Base-by-base conservation (phyloP, 2,888 invertebrate species). In the Pollenia labialis region DNA sequence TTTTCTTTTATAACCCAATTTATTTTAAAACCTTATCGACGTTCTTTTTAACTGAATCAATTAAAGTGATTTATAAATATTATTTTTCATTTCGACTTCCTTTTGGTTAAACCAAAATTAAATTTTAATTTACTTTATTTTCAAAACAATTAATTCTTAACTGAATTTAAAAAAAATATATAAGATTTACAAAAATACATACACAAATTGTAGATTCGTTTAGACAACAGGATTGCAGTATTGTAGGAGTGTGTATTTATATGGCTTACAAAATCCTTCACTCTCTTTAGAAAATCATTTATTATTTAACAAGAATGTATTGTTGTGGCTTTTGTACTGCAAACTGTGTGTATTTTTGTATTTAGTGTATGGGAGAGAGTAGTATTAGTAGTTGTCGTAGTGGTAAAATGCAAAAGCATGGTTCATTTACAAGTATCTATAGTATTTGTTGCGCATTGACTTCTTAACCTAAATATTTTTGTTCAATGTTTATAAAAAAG, bases 381-480 rank as follows among this genome's bases (percentile, higher is more conserved):
- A 40, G 68, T 46, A 54, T 56, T 82, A 69, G 60, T 82, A 54
- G 56, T 82, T 8, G 48, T 74, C 8, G 60, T 66, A 56, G 60
- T 71, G 44, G 64, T 71, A 11, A 48, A 69, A 48, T 60, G 75
- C 81, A 83, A 79, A 52, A 56, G 71, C 42, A 72, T 66, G 64
- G 83, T 84, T 84, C 72, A 84, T 79, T 84, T 84, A 79, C 84
- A 79, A 79, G 72, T 72, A 77, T 77, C 23, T 79, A 44, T 75
- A 72, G 76, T 80, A 86, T 86, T 83, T 87, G 86, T 87, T 87
- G 86, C 86, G 76, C 84, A 84, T 87, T 87, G 86, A 84, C 86
- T 87, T 87, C 86, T 84, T 87, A 87, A 87, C 86, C 86, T 66
- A 84, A 87, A 87, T 87, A 87, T 76, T 76, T 84, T 72, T 72